Percentiles rank a stretch among this genome's conserved stretches.
phyloP scores from a whole-genome alignment of 1,140 invertebrate species.

The Maniola jurtina region DNA sequence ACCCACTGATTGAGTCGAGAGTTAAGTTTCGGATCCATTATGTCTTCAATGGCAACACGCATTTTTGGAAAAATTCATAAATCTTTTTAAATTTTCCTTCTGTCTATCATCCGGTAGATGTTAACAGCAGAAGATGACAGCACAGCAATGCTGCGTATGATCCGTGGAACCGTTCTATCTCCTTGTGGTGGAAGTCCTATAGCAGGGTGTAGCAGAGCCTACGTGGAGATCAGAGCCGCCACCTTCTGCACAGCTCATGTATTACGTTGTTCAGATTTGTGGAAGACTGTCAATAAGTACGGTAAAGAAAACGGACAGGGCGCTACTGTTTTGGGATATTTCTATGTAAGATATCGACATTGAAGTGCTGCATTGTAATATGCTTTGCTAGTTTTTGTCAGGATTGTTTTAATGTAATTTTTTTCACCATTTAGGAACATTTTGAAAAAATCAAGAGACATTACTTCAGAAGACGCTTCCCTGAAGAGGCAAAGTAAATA shows the following conservation, averaged over 20 bases:
- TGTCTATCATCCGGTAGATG: conserved; percentile 40
- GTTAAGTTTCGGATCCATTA: too few relatives aligned
- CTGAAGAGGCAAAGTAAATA: conserved; percentile 42
- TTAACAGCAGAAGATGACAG: conserved; percentile 64
- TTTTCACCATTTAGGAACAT: conserved; percentile 49
- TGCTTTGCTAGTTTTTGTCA: not conserved
- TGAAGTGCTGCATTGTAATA: not conserved
- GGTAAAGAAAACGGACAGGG: conserved; percentile 38
- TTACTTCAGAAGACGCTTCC: conserved; percentile 37
- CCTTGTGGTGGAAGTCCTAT: conserved; percentile 40
- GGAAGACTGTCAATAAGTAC: conserved; percentile 45
- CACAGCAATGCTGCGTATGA: conserved; percentile 60
- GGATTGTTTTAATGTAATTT: not conserved
- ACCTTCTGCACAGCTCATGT: conserved; percentile 64
- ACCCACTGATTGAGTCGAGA: too few relatives aligned
- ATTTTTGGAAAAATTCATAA: too few relatives aligned
- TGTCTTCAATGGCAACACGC: too few relatives aligned
- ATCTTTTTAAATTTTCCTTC: not conserved
- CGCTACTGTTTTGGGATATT: conserved; percentile 34
- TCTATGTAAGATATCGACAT: conserved; percentile 15
- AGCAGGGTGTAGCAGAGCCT: conserved; percentile 40
- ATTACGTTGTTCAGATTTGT: conserved; percentile 43
- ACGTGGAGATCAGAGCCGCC: conserved; percentile 56
- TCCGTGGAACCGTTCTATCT: conserved; percentile 51
- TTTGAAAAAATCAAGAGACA: conserved; percentile 55